Conservation (phyloP, 2,113 vertebrate genomes). For the Rhinoptilus africanus region DNA sequence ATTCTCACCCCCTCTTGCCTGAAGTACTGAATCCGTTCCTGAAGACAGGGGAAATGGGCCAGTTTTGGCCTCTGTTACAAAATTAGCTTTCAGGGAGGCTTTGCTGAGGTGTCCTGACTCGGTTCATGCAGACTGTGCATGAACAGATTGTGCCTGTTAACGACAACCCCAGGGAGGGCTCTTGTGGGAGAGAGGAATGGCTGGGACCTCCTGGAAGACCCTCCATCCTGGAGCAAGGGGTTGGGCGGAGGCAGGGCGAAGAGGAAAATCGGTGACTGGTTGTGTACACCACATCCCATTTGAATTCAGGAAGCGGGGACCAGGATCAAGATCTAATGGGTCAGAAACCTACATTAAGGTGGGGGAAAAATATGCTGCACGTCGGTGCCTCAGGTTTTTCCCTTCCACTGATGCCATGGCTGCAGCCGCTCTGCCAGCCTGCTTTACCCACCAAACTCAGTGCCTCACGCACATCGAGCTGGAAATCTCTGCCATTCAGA, state of each 20-base stretch:
- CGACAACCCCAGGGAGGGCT: not conserved
- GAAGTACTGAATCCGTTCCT: not conserved
- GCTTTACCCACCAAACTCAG: not conserved
- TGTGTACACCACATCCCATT: fast-evolving
- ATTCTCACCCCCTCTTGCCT: not conserved
- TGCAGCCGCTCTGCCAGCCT: not conserved
- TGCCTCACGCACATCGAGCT: not conserved
- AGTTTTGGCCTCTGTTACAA: not conserved
- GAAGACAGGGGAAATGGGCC: not conserved
- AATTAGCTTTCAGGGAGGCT: not conserved
- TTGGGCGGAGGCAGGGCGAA: not conserved
- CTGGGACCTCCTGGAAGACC: not conserved
- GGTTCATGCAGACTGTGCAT: not conserved
- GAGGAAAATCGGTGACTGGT: not conserved
- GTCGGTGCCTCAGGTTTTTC: not conserved
- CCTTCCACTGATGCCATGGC: not conserved
- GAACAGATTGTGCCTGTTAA: too few relatives aligned
- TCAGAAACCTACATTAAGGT: not conserved
- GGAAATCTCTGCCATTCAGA: not conserved
- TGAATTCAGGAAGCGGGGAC: not conserved
- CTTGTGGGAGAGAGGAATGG: not conserved
- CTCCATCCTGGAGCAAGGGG: not conserved
- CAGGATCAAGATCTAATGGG: not conserved
- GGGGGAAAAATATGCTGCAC: not conserved
- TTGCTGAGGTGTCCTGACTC: not conserved